These are phyloP conservation scores for Drosophila imparisetae DNA, from an alignment of 2,888 invertebrate genomes.

Conservation along the genomic window DNA sequence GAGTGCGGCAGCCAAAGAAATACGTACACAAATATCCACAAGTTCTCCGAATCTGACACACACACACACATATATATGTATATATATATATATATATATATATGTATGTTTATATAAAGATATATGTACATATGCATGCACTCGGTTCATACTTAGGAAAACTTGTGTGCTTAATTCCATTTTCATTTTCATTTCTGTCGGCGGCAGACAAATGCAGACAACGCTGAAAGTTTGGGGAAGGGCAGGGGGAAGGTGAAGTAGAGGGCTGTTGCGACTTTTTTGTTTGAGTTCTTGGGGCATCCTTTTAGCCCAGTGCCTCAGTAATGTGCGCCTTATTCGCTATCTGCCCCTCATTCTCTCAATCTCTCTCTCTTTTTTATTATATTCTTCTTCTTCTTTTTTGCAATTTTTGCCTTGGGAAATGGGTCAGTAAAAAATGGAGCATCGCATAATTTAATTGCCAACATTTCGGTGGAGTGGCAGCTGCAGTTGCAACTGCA, in stretches of 20 bases:
- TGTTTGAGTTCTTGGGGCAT: constrained; percentile 65
- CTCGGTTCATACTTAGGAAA: constrained; percentile 48
- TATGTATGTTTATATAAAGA: not conserved
- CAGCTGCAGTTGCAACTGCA: constrained; percentile 21
- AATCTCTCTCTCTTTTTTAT: not conserved
- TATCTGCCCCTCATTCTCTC: not conserved
- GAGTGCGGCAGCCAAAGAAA: constrained; percentile 40
- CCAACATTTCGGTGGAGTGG: constrained; percentile 21
- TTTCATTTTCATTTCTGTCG: constrained; percentile 71
- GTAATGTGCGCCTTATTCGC: constrained; percentile 12
- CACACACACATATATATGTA: not conserved
- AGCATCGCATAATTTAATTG: constrained; percentile 60
- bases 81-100: not conserved
- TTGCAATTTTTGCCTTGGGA: constrained; percentile 32
- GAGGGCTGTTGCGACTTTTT: constrained; percentile 24
- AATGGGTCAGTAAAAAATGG: constrained; percentile 53
- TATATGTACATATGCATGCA: constrained; percentile 9
- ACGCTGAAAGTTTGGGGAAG: not conserved
- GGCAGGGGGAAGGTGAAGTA: not conserved
- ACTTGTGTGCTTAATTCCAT: constrained; percentile 76
- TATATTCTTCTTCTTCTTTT: constrained; percentile 19
- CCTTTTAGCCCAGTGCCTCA: constrained; percentile 61
- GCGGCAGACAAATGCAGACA: constrained; percentile 34
- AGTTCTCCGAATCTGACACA: constrained; percentile 34
- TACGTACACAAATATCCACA: constrained; percentile 48